A percentile compares a stretch with the other conserved stretches of the same genome.
phyloP scores from a whole-genome alignment of 2,113 vertebrate genomes.

The Porphyrio hochstetteri region DNA sequence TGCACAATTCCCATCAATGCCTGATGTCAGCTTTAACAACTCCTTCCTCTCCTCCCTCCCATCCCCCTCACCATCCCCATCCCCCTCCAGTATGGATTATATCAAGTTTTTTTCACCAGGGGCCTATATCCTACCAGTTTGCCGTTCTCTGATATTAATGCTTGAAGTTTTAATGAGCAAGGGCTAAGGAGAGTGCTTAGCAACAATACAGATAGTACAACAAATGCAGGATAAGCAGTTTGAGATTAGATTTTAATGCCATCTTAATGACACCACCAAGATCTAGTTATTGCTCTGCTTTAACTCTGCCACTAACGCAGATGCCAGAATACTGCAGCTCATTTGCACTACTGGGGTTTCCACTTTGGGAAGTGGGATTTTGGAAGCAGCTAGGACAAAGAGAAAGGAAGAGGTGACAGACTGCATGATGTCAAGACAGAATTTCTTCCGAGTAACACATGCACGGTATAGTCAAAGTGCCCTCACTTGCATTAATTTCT shows the following conservation, averaged over 20 bases:
- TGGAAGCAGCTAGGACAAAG: background rate
- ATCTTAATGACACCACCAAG: background rate
- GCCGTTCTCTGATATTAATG: background rate
- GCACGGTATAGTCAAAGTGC: background rate
- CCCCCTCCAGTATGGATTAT: background rate
- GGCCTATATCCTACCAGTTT: background rate
- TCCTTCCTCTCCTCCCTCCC: background rate
- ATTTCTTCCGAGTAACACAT: background rate
- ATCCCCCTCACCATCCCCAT: no score
- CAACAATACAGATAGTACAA: constrained; percentile 14
- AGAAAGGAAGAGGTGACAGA: background rate
- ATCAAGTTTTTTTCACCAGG: background rate
- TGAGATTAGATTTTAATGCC: constrained; percentile 46
- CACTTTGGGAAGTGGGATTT: background rate
- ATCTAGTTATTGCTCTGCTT: background rate
- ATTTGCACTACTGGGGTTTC: background rate
- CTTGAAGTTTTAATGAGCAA: constrained; percentile 34
- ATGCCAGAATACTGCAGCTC: background rate
- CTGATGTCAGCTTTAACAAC: background rate
- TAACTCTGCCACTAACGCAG: background rate
- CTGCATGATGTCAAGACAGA: background rate
- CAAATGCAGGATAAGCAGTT: background rate
- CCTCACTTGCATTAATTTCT: background rate
- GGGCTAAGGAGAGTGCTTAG: constrained; percentile 2
- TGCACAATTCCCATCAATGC: background rate